Conservation (phyloP, 2,113 vertebrate genomes). For the Scortum barcoo region DNA sequence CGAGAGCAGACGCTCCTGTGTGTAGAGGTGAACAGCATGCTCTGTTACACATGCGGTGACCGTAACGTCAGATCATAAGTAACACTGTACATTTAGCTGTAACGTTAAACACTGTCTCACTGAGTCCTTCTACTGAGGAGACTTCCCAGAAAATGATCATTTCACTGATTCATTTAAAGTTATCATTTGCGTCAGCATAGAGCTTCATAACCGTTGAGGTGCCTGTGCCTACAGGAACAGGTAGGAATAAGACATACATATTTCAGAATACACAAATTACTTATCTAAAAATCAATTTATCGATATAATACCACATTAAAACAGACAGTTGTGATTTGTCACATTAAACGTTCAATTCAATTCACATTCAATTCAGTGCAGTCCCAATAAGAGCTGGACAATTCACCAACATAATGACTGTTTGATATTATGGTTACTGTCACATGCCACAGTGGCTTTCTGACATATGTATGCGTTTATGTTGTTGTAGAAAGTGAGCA, state of each 20-base stretch:
- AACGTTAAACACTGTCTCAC: not conserved
- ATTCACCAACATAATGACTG: too few relatives aligned
- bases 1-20: slow-evolving; percentile 28
- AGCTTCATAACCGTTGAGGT: not conserved
- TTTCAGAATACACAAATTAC: not conserved
- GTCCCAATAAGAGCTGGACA: not conserved
- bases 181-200: not conserved
- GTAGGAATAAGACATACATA: not conserved
- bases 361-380: not conserved
- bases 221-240: not conserved
- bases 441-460: too few relatives aligned
- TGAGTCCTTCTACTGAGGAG: not conserved
- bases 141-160: not conserved
- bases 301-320: not conserved
- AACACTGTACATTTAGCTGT: not conserved
- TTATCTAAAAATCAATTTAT: not conserved
- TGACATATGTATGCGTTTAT: too few relatives aligned
- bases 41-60: not conserved
- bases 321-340: not conserved
- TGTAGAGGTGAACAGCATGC: not conserved
- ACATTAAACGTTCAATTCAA: not conserved
- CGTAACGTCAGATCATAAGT: too few relatives aligned
- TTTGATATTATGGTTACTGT: too few relatives aligned
- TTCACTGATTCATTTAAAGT: not conserved
- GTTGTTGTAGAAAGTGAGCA: too few relatives aligned